These are phyloP conservation scores for Onychomys arenicola DNA, from an alignment of 2,797 vertebrate species.

Conservation along the genomic window DNA sequence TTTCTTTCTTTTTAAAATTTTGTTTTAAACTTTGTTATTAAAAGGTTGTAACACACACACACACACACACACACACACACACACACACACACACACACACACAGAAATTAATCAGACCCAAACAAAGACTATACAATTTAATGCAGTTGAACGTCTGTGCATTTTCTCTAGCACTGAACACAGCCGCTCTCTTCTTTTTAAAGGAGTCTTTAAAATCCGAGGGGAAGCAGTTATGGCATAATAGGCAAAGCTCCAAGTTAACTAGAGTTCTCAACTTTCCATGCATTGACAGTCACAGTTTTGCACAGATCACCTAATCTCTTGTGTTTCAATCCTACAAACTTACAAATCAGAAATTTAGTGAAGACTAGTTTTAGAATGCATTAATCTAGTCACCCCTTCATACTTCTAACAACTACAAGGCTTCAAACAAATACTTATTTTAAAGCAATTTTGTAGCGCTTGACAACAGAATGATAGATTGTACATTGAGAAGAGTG, in stretches of 20 bases:
- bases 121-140: neutral
- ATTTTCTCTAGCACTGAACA: neutral
- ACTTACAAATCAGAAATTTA: constrained; percentile 23
- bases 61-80: neutral
- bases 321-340: neutral
- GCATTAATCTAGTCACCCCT: neutral
- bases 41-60: too few relatives aligned
- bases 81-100: neutral
- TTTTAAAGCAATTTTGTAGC: neutral
- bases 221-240: neutral
- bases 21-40: neutral
- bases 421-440: neutral
- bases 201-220: neutral
- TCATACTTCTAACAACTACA: neutral
- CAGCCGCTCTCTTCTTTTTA: neutral
- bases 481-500: neutral
- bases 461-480: neutral
- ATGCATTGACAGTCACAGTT: neutral
- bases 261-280: neutral
- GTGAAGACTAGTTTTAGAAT: neutral
- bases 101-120: neutral
- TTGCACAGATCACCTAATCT: neutral
- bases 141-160: neutral
- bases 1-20: neutral
- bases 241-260: neutral